These are phyloP conservation scores for Podabrus alpinus DNA, from an alignment of 2,888 invertebrate genomes.

Conservation along the genomic window DNA sequence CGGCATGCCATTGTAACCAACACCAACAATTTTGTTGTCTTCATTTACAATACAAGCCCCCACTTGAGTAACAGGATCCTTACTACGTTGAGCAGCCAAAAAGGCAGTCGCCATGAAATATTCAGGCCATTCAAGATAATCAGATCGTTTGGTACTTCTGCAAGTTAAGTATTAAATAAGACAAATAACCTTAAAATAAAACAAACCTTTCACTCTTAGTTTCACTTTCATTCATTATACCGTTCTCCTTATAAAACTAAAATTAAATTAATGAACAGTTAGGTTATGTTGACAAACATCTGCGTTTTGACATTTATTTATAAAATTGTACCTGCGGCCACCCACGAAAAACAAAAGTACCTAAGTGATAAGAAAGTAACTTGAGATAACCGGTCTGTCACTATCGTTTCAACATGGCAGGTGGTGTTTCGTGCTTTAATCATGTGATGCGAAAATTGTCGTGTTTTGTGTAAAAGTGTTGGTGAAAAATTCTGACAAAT, in stretches of 20 bases:
- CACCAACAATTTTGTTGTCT: conserved; percentile 85
- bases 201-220: background rate
- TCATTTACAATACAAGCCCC: conserved; percentile 93
- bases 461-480: conserved; percentile 50
- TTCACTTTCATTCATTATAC: background rate
- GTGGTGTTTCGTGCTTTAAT: conserved; percentile 70
- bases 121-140: conserved; percentile 85
- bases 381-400: conserved; percentile 41
- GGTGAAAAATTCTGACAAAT: conserved; percentile 45
- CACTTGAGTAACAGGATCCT: conserved; percentile 92
- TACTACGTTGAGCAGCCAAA: conserved; percentile 89
- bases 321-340: conserved; percentile 16
- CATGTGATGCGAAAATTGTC: conserved; percentile 70
- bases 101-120: conserved; percentile 96
- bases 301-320: conserved; percentile 13
- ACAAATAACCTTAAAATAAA: background rate
- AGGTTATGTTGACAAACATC: conserved; percentile 21
- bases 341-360: conserved; percentile 24
- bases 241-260: background rate
- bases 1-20: conserved; percentile 98
- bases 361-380: conserved; percentile 31
- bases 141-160: conserved; percentile 59
- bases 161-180: conserved; percentile 8
- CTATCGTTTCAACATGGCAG: conserved; percentile 53
- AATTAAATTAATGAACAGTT: background rate